Base-by-base conservation (phyloP, 2,797 vertebrate genomes). In the Macrochelys suwanniensis region DNA sequence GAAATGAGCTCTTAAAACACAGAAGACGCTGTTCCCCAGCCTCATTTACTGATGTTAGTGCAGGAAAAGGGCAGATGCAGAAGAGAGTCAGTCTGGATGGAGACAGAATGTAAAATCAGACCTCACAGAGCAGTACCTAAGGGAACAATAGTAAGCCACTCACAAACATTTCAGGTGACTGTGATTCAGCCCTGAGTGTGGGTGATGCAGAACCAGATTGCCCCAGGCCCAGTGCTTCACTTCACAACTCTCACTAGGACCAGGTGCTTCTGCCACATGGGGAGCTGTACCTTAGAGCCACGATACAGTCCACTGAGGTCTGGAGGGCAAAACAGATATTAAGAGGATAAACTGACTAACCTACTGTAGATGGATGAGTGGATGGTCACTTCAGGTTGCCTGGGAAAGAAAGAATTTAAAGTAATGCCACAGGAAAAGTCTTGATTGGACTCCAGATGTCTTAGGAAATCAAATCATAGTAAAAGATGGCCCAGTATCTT, bases 51-150 rank as follows among this genome's bases (percentile, higher is more conserved):
- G 33, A 28, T 76, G 6, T 88, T 88, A 84, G 31, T 59, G 6
- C 71, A 81, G 79, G 89, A 68, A 21, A 95, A 95, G 90, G 4
- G 25, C 25, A 28, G 25, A 47, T 21, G n/a, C n/a, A 68, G n/a
- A 68, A 11, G 19, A 23, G 11, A 47, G 11, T 76, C 23, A 5
- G 37, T 76, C 37, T 16, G 71, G 42, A 47, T 47, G 37, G 12
- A 76, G 13, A 26, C 12, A 25, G 42, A 45, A 76, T 47, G 11
- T 42, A 6, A 47, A 76, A 76, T 16, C 71, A 76, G 71, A 76
- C 6, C 25, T 28, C 31, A 31, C 8, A 31, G 26, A 49, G 37
- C 47, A 47, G 28, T 51, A 13, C 26, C 6, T 4, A 2, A 12
- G 26, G 45, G 9, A 82, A 1, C 0, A n/a, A 16, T 3, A 53